Conservation (phyloP, 2,797 vertebrate species). For the Paramormyrops hopkinsi region DNA sequence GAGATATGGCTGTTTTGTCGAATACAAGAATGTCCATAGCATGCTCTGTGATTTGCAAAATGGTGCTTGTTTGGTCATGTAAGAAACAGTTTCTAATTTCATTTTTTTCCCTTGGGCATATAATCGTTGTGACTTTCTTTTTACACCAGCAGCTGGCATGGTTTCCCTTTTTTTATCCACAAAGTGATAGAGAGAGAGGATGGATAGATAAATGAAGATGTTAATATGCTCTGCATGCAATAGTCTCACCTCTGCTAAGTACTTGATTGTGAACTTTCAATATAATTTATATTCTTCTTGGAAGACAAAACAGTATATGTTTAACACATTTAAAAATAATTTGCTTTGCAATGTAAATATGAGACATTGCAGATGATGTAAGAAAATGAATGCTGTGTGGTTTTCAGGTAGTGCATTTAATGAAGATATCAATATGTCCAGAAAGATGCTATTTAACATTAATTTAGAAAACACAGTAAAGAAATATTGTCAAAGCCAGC, state of each 20-base stretch:
- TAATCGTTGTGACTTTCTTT: slow-evolving; percentile 10
- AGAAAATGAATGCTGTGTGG: background rate
- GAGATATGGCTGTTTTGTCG: background rate
- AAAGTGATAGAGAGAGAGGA: background rate
- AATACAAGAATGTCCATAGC: background rate
- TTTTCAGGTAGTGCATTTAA: background rate
- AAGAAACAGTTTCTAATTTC: background rate
- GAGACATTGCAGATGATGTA: background rate
- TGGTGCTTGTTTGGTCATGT: background rate
- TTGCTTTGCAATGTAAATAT: background rate
- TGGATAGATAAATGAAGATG: background rate
- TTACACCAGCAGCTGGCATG: slow-evolving; percentile 27
- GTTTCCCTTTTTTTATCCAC: slow-evolving; percentile 15
- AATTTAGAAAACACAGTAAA: background rate
- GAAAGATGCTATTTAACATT: background rate
- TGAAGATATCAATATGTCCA: background rate
- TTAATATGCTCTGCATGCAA: background rate
- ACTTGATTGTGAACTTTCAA: background rate
- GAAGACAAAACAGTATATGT: background rate
- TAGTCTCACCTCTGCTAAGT: background rate
- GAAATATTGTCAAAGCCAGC: background rate
- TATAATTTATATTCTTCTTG: background rate
- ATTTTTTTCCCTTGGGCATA: background rate
- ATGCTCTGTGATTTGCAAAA: background rate
- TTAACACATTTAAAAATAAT: background rate